Evolutionary conservation across 2,113 vertebrate species (phyloP).

Genomic region (Apistogramma diplotaenia): DNA sequence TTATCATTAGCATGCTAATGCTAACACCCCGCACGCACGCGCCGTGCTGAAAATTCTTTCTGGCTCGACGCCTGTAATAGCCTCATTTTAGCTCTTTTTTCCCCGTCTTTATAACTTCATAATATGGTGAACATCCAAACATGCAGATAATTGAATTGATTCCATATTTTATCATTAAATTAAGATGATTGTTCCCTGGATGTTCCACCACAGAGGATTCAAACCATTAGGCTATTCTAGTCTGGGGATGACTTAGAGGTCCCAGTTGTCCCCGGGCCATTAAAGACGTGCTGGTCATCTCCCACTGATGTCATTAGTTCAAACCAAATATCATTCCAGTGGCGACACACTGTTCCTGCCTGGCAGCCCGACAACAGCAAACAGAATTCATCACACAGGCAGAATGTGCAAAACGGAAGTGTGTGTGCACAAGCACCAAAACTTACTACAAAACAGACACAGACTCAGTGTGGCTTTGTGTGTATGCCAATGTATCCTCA

Average conservation of each 20-base stretch:
- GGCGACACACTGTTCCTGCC: conserved; percentile 39
- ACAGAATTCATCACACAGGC: conserved; percentile 14
- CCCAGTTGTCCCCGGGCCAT: conserved; percentile 24
- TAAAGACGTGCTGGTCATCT: conserved; percentile 57
- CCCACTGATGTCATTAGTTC: conserved; percentile 49
- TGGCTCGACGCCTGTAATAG: no score
- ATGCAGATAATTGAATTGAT: neutral
- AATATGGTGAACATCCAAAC: neutral
- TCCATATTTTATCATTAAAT: neutral
- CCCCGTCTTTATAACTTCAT: accelerated
- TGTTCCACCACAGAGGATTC: neutral
- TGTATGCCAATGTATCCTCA: neutral
- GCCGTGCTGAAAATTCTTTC: no score
- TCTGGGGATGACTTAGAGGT: conserved; percentile 38
- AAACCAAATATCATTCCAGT: conserved; percentile 38
- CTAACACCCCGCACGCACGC: no score
- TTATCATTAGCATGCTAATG: no score
- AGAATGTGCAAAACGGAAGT: conserved; percentile 5
- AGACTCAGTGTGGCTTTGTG: neutral
- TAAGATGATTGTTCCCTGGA: neutral
- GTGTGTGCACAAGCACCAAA: neutral
- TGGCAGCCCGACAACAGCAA: conserved; percentile 44
- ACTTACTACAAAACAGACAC: neutral
- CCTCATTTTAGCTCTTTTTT: neutral
- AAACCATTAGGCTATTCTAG: conserved; percentile 12